These are phyloP conservation scores for Papilio dardanus DNA, from an alignment of 1,140 invertebrate species.

Conservation along the genomic window DNA sequence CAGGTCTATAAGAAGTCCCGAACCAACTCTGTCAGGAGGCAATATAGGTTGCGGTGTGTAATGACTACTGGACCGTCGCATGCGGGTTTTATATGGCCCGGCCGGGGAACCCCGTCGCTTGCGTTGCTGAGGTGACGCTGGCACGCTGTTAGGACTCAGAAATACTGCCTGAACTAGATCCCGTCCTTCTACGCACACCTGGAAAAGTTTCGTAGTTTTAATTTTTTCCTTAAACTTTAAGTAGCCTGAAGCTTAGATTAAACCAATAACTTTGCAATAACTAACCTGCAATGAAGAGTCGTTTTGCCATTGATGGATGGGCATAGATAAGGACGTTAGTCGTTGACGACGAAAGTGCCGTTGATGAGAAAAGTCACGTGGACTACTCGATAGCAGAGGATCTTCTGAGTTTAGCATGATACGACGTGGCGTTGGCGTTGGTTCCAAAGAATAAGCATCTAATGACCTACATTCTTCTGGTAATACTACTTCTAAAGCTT, in stretches of 20 bases:
- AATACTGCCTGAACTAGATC: conserved; percentile 86
- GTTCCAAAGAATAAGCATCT: conserved; percentile 85
- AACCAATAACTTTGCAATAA: background rate
- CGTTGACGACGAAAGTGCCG: conserved; percentile 83
- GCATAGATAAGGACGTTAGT: conserved; percentile 49
- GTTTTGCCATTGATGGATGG: conserved; percentile 69
- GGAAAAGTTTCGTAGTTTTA: conserved; percentile 19
- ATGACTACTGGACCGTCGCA: conserved; percentile 79
- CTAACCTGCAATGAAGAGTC: conserved; percentile 70
- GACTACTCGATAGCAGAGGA: conserved; percentile 90
- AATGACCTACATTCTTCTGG: conserved; percentile 87
- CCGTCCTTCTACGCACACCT: conserved; percentile 76
- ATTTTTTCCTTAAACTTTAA: conserved; percentile 4
- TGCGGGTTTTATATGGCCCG: conserved; percentile 72
- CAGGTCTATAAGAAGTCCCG: conserved; percentile 90
- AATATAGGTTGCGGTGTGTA: conserved; percentile 96
- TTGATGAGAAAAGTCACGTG: conserved; percentile 89
- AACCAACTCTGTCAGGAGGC: conserved; percentile 92
- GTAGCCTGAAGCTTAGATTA: background rate
- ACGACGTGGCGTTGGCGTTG: conserved; percentile 85
- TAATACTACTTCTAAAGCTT: conserved; percentile 90
- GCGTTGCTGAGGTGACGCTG: conserved; percentile 84
- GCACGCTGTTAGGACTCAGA: conserved; percentile 88
- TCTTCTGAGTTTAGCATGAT: conserved; percentile 92
- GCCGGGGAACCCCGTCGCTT: conserved; percentile 81